Evolutionary conservation across 2,888 invertebrate genomes (phyloP), one percentile per base, ranked within the genome.

Genomic region (Platypus cylindrus): DNA sequence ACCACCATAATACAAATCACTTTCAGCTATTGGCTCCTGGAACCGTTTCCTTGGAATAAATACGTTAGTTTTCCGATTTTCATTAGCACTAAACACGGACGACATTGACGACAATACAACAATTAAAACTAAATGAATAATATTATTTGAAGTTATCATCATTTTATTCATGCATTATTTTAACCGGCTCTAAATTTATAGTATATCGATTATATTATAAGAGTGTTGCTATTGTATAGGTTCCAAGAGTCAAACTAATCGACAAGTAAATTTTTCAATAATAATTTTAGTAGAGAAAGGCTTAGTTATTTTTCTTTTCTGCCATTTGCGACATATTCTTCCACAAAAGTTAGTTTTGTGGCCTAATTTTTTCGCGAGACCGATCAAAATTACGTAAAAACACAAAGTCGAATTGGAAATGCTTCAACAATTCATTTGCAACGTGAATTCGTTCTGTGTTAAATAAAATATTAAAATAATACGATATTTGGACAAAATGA

Each of bases 371-470:
- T 35, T 33, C 31, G 18, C 36, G 39, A 39, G 36, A 39, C 32
- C 29, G 40, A 31, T 36, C 41, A 32, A 38, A 29, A 23, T 41
- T 41, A 41, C 41, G 36, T 38, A 41, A 40, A 38, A 40, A 41
- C 30, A 38, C 28, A 26, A 41, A 32, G 28, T 38, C 36, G 36
- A 31, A 22, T 29, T 27, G n/a, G 37, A 35, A 41, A 41, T 35
- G 41, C 41, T 38, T 38, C 41, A 35, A 27, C 38, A 38, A 29
- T 16, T 38, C 22, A 23, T 25, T 24, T 11, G 23, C 35, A 35
- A 34, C 32, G 17, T 33, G 32, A 41, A 41, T 38, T 32, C 27
- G 24, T 38, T 41, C 38, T 32, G 41, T 40, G 37, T 35, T 37
- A 31, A 29, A 36, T 33, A 32, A 35, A 24, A 26, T 24, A n/a